These are phyloP conservation scores for Elaphurus davidianus DNA, from an alignment of 2,113 vertebrate species.

Conservation along the genomic window DNA sequence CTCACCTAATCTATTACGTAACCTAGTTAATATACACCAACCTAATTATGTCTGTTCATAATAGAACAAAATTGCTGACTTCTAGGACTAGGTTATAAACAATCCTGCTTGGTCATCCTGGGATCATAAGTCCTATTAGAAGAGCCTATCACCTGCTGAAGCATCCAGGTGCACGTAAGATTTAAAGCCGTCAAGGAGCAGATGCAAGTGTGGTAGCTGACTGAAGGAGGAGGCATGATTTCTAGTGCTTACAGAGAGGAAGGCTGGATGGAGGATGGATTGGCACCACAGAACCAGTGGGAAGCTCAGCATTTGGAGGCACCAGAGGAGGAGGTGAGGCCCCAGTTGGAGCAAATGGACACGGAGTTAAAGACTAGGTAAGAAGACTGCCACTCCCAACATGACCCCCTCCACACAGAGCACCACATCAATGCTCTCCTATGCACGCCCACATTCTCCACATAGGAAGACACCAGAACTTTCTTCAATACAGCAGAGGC, in stretches of 20 bases:
- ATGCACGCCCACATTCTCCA: background rate
- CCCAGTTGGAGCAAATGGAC: background rate
- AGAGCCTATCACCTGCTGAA: background rate
- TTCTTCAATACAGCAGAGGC: background rate
- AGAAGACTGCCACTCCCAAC: background rate
- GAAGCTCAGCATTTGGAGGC: background rate
- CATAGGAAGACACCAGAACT: background rate
- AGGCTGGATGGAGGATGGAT: background rate
- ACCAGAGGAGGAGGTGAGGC: background rate
- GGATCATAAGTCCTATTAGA: conserved; percentile 66
- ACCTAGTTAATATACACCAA: background rate
- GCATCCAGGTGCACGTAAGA: background rate
- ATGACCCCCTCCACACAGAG: background rate
- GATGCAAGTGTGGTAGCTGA: background rate
- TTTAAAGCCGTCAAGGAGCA: background rate
- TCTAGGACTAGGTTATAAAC: conserved; percentile 63
- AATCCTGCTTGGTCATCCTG: conserved; percentile 42
- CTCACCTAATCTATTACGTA: background rate
- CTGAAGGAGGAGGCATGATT: background rate
- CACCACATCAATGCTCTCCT: background rate
- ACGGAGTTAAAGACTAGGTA: background rate
- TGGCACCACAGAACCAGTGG: background rate
- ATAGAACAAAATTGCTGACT: conserved; percentile 67
- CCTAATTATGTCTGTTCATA: conserved; percentile 72
- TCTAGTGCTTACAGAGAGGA: background rate